These are phyloP conservation scores for Zoanthus sansibaricus DNA, from an alignment of 92 coral and sea anemone genomes.

Conservation along the genomic window DNA sequence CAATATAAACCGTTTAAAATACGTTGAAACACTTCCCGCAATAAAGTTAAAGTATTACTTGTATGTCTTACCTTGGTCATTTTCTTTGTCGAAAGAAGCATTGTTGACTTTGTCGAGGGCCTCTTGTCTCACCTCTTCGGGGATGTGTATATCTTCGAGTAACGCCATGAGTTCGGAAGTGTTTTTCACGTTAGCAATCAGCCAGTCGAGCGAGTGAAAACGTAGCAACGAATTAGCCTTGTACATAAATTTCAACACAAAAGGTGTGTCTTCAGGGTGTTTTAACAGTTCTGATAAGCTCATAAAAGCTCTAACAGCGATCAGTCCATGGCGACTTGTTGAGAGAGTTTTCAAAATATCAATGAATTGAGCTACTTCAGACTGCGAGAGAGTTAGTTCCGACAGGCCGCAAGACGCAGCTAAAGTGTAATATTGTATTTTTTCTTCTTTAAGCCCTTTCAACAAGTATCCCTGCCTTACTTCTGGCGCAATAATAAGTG, in stretches of 20 bases:
- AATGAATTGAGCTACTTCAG: slow-evolving; percentile 84
- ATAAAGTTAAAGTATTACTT: neutral
- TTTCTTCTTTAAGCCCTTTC: slow-evolving; percentile 88
- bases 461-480: slow-evolving; percentile 80
- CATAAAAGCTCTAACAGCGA: slow-evolving; percentile 96
- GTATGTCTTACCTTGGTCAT: slow-evolving; percentile 28
- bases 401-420: slow-evolving; percentile 98
- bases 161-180: slow-evolving; percentile 79
- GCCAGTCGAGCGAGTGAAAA: slow-evolving; percentile 96
- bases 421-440: slow-evolving; percentile 85
- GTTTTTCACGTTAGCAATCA: slow-evolving; percentile 88
- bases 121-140: slow-evolving; percentile 93
- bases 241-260: slow-evolving; percentile 92
- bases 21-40: neutral
- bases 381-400: slow-evolving; percentile 78
- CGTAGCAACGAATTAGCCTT: slow-evolving; percentile 90
- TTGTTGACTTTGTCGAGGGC: slow-evolving; percentile 90
- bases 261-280: slow-evolving; percentile 94
- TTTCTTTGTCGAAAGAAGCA: slow-evolving; percentile 51
- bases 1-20: neutral
- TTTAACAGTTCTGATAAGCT: slow-evolving; percentile 86
- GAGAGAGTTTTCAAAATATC: slow-evolving; percentile 88
- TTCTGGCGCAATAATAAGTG: slow-evolving; percentile 88
- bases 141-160: slow-evolving; percentile 86
- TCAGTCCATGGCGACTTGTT: slow-evolving; percentile 84